These are phyloP conservation scores for Shargacucullia verbasci DNA, from an alignment of 2,888 invertebrate genomes.

Conservation along the genomic window DNA sequence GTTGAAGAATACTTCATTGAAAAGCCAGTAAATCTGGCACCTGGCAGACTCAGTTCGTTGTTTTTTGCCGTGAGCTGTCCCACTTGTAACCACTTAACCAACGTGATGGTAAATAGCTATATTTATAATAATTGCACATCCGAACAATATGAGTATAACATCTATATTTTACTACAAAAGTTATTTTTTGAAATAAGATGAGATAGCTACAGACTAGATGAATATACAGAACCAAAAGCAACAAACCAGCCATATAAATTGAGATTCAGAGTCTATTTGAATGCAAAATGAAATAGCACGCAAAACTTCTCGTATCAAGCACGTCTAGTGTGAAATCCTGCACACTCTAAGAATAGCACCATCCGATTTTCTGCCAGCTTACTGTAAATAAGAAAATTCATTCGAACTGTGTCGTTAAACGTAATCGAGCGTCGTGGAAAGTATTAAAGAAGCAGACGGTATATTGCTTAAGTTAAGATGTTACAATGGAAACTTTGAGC, in stretches of 20 bases:
- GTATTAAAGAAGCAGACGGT: slow-evolving; percentile 87
- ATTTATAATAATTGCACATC: no score
- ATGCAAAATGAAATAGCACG: slow-evolving; percentile 62
- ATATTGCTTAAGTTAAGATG: slow-evolving; percentile 88
- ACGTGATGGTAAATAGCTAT: no score
- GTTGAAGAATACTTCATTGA: no score
- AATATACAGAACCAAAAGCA: slow-evolving; percentile 11
- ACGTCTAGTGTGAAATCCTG: slow-evolving; percentile 79
- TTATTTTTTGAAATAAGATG: no score
- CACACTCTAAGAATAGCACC: slow-evolving; percentile 72
- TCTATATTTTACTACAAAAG: no score
- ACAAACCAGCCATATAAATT: slow-evolving; percentile 44
- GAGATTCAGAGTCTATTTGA: slow-evolving; percentile 50
- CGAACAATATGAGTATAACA: no score
- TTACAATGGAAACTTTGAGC: slow-evolving; percentile 87
- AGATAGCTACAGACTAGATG: slow-evolving; percentile 8
- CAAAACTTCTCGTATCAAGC: slow-evolving; percentile 75
- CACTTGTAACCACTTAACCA: no score
- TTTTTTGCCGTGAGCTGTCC: no score
- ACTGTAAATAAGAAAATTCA: slow-evolving; percentile 88
- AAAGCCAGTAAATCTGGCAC: no score
- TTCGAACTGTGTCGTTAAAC: slow-evolving; percentile 85
- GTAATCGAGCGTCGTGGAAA: slow-evolving; percentile 88
- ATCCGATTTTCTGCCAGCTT: slow-evolving; percentile 81
- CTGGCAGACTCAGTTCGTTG: no score